Base-by-base conservation (phyloP, 2,113 vertebrate species). In the Zingel zingel region DNA sequence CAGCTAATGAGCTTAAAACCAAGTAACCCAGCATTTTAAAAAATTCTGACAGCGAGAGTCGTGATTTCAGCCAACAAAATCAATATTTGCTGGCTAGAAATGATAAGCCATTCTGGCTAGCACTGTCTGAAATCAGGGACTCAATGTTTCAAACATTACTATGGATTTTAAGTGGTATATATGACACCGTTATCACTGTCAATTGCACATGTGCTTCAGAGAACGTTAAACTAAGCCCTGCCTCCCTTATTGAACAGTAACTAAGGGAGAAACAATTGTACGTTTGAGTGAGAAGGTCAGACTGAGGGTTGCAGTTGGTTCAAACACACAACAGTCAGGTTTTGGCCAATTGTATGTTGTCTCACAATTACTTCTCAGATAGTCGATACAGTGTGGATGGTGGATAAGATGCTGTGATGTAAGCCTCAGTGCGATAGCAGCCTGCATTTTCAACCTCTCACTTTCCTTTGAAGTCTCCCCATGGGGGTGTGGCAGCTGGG, bases 401-500 rank as follows among this genome's bases (percentile, higher is more conserved):
- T 23, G 27, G 43, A 61, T 64, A 74, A 48, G 79, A 89, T 70
- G 70, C 87, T 77, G 25, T 70, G 82, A 79, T 86, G 69, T 65
- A 84, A 87, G 65, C 66, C 74, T 80, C 63, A 27, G 5, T 54
- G 78, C 9, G 33, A 79, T 62, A 67, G 71, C 62, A 86, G 80
- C 62, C 77, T 62, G 83, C 71, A 84, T 92, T 81, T 80, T 81
- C 88, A 87, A 65, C 85, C 79, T 63, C 86, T 66, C 71, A 7
- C 25, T 57, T 85, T 74, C 75, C 75, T 93, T 91, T 91, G 89
- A 91, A 88, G 88, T 84, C 63, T 67, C 75, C 75, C 85, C 36
- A 65, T 39, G 80, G 76, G 81, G 83, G 80, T 48, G 83, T 61
- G 81, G 76, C 82, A 86, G 73, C 71, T 63, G 84, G 76, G 83